Conservation (phyloP, 2,797 vertebrate species). For the Enteromius argenteus region DNA sequence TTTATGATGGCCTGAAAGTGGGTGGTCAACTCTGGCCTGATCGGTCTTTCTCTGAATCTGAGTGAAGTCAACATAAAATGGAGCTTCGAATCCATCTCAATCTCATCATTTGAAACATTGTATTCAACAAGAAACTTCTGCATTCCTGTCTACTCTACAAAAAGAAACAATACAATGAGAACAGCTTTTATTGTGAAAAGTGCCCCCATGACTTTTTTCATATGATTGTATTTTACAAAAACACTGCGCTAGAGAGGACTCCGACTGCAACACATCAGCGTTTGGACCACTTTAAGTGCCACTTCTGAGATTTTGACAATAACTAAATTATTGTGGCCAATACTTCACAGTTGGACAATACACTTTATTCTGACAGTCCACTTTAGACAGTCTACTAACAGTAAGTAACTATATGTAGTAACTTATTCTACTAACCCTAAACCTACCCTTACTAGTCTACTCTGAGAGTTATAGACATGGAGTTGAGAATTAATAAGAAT, state of each 20-base stretch:
- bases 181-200: too few species aligned
- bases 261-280: background rate
- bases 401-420: too few species aligned
- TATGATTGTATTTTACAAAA: background rate
- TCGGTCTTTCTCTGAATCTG: background rate
- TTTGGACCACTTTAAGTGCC: background rate
- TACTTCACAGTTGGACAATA: too few species aligned
- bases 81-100: background rate
- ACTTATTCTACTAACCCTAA: too few species aligned
- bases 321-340: too few species aligned
- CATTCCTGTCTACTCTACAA: background rate
- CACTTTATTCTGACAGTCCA: too few species aligned
- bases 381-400: too few species aligned
- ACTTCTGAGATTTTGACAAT: background rate
- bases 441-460: too few species aligned
- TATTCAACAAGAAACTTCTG: background rate
- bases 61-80: background rate
- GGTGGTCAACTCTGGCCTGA: background rate
- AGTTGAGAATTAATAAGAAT: too few species aligned
- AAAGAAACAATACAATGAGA: background rate
- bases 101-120: background rate
- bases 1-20: constrained; percentile 34
- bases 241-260: background rate
- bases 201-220: background rate
- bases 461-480: too few species aligned